These are phyloP conservation scores for Syngnathus acus DNA, from an alignment of 2,797 vertebrate species.

Conservation along the genomic window DNA sequence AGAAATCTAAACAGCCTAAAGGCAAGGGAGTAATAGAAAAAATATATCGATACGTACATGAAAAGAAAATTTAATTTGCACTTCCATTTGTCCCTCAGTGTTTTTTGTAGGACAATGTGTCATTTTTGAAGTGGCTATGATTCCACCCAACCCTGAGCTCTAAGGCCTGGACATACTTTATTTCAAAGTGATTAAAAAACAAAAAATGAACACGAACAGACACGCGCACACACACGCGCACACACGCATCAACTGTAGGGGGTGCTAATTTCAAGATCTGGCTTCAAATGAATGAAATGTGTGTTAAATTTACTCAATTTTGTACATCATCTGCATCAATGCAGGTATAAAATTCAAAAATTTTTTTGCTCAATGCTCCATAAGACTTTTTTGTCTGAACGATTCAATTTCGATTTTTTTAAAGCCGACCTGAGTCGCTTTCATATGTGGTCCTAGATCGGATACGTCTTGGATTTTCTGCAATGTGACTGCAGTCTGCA, in stretches of 20 bases:
- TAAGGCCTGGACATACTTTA: not conserved
- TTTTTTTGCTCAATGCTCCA: too few species aligned
- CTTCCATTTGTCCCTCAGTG: slow-evolving; percentile 58
- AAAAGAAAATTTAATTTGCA: slow-evolving; percentile 54
- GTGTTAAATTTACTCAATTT: not conserved
- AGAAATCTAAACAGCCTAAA: slow-evolving; percentile 58
- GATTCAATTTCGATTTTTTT: too few species aligned
- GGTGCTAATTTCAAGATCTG: slow-evolving; percentile 51
- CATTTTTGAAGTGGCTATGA: slow-evolving; percentile 49
- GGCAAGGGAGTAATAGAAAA: slow-evolving; percentile 51
- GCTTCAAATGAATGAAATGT: slow-evolving; percentile 45
- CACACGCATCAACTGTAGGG: slow-evolving; percentile 34
- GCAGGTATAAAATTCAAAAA: slow-evolving; percentile 11
- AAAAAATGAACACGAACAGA: too few species aligned
- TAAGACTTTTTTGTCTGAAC: too few species aligned
- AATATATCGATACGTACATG: slow-evolving; percentile 38
- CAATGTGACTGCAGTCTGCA: too few species aligned
- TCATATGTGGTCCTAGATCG: too few species aligned
- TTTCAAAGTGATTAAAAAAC: slow-evolving; percentile 44
- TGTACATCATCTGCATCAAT: slow-evolving; percentile 15
- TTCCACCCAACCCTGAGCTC: slow-evolving; percentile 33
- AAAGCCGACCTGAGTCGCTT: too few species aligned
- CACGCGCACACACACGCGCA: too few species aligned
- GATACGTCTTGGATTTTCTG: too few species aligned
- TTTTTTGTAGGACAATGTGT: slow-evolving; percentile 60